phyloP scores from a whole-genome alignment of 1,140 invertebrate genomes.

The Camponotus vicinus region DNA sequence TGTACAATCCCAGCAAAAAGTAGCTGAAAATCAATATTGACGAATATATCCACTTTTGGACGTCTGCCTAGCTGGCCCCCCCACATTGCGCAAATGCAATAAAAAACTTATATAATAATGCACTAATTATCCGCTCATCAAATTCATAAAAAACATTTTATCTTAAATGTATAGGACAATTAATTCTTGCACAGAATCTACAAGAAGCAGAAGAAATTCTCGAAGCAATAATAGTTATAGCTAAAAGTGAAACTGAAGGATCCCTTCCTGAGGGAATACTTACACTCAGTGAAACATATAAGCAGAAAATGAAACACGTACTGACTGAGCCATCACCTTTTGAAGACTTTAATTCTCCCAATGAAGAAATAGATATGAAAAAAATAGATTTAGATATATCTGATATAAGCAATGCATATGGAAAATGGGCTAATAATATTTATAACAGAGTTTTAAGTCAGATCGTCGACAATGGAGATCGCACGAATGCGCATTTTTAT shows the following conservation, averaged over 20 bases:
- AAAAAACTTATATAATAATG: too few species aligned
- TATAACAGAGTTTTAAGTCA: neutral
- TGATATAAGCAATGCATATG: neutral
- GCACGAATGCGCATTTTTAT: neutral
- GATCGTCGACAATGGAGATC: neutral
- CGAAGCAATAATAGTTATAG: neutral
- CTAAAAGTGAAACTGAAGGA: neutral
- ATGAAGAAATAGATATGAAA: too few species aligned
- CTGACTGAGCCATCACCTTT: neutral
- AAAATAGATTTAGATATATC: neutral
- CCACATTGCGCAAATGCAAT: too few species aligned
- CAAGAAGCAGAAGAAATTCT: conserved; percentile 4
- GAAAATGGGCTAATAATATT: neutral
- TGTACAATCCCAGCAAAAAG: too few species aligned
- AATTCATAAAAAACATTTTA: neutral
- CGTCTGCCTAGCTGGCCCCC: too few species aligned
- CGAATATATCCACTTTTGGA: too few species aligned
- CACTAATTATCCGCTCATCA: too few species aligned
- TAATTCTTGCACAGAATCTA: neutral
- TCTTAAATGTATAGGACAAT: neutral
- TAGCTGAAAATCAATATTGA: too few species aligned
- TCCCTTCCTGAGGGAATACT: too few species aligned
- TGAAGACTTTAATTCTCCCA: neutral
- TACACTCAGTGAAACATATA: too few species aligned
- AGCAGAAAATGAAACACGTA: neutral